phyloP scores from a whole-genome alignment of 1,140 invertebrate species.

The Sinella curviseta region DNA sequence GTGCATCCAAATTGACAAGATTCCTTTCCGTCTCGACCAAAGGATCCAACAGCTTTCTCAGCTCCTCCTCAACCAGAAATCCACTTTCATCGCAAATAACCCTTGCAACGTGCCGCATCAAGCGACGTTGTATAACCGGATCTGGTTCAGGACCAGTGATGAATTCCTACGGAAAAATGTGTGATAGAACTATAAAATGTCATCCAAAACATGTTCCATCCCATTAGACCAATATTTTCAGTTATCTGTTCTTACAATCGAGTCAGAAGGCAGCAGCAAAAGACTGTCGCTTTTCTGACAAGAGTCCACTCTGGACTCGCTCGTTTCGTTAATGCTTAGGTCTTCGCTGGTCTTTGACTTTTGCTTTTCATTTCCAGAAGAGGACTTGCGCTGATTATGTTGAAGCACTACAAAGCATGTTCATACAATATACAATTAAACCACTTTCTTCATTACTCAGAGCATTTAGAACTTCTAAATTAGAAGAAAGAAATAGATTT shows the following conservation, averaged over 20 bases:
- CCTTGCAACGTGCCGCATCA: slow-evolving; percentile 42
- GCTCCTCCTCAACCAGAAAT: slow-evolving; percentile 43
- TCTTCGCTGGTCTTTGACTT: neutral
- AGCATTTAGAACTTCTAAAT: no score
- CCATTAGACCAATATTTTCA: no score
- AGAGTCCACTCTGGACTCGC: neutral
- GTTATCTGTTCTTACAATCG: slow-evolving; percentile 18
- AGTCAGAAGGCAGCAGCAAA: neutral
- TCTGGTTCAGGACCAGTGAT: slow-evolving; percentile 27
- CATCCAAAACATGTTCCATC: neutral
- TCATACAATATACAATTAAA: no score
- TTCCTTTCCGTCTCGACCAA: slow-evolving; percentile 38
- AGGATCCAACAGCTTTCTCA: slow-evolving; percentile 33
- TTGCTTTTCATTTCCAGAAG: neutral
- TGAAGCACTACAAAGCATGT: neutral
- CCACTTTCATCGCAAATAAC: slow-evolving; percentile 43
- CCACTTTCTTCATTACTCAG: no score
- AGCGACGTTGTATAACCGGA: slow-evolving; percentile 22
- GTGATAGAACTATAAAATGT: neutral
- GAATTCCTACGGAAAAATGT: slow-evolving; percentile 20
- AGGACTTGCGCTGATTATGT: no score
- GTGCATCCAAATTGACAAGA: slow-evolving; percentile 31
- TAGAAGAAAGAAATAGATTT: no score
- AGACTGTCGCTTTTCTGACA: neutral
- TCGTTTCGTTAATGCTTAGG: neutral